Conservation (phyloP, 2,113 vertebrate genomes). For the Bombycilla garrulus region DNA sequence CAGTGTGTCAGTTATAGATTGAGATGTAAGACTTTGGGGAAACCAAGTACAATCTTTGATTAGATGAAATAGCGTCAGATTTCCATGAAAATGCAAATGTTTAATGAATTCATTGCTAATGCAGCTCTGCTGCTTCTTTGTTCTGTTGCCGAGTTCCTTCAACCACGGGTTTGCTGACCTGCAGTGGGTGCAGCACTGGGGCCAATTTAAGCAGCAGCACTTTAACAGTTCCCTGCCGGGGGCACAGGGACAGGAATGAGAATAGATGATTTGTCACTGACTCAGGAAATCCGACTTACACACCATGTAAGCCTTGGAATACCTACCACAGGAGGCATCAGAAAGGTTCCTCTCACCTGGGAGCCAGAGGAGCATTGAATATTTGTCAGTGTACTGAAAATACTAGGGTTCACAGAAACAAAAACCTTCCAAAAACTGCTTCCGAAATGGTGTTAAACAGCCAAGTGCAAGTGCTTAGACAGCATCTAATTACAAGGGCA, state of each 20-base stretch:
- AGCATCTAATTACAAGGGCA: neutral
- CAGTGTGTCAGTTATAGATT: conserved; percentile 48
- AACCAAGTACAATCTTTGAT: conserved; percentile 15
- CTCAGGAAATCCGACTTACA: neutral
- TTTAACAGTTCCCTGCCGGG: neutral
- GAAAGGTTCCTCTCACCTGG: neutral
- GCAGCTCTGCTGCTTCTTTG: neutral
- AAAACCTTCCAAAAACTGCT: neutral
- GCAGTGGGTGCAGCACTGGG: neutral
- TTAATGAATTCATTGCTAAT: neutral
- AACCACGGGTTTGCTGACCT: neutral
- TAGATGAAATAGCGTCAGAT: conserved; percentile 40
- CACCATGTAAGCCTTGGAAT: fast-evolving
- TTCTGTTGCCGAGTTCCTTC: neutral
- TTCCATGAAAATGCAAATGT: conserved; percentile 48
- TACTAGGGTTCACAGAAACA: neutral
- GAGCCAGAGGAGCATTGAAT: neutral
- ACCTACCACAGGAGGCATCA: neutral
- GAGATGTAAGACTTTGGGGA: conserved; percentile 46
- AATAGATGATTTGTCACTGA: neutral
- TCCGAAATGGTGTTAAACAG: neutral
- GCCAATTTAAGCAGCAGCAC: neutral
- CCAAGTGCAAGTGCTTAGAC: neutral
- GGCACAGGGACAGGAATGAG: neutral
- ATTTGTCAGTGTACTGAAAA: neutral